Percentiles rank a stretch among this genome's conserved stretches.
These are phyloP conservation scores for Oncorhynchus keta DNA, from an alignment of 2,113 vertebrate genomes.

Conservation along the genomic window DNA sequence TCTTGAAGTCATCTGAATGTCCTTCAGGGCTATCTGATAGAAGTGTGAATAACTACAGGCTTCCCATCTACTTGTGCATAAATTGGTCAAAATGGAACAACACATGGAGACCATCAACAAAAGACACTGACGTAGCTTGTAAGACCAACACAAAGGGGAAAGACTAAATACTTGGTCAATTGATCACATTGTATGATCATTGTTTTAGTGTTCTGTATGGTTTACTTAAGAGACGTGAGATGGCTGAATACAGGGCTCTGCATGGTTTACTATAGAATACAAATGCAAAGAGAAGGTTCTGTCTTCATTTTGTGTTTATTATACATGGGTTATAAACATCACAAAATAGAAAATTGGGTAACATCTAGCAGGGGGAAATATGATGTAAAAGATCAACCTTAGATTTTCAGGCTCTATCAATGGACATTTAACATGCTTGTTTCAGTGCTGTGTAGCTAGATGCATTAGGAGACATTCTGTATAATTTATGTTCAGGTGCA, in stretches of 20 bases:
- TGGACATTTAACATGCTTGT: conserved; percentile 40
- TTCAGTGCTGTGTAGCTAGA: conserved; percentile 52
- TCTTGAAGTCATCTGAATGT: background rate
- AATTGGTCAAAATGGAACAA: conserved; percentile 46
- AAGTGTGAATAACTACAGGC: no score
- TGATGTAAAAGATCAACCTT: conserved; percentile 65
- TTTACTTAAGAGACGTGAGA: no score
- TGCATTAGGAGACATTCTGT: conserved; percentile 43
- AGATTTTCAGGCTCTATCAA: conserved; percentile 46
- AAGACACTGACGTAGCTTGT: conserved; percentile 83
- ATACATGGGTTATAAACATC: conserved; percentile 71
- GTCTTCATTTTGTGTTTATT: conserved; percentile 68
- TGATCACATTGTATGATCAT: background rate
- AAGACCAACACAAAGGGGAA: no score
- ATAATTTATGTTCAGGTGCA: conserved; percentile 61
- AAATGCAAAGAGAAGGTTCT: conserved; percentile 36
- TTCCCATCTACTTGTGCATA: no score
- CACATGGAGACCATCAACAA: conserved; percentile 85
- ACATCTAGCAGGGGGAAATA: conserved; percentile 67
- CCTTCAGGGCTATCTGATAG: no score
- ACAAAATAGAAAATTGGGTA: conserved; percentile 67
- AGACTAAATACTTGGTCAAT: background rate
- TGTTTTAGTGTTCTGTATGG: background rate
- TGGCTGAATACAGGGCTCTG: no score
- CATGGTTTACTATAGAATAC: background rate